These are phyloP conservation scores for Arctocebus calabarensis DNA, from an alignment of 2,797 vertebrate genomes.

Conservation along the genomic window DNA sequence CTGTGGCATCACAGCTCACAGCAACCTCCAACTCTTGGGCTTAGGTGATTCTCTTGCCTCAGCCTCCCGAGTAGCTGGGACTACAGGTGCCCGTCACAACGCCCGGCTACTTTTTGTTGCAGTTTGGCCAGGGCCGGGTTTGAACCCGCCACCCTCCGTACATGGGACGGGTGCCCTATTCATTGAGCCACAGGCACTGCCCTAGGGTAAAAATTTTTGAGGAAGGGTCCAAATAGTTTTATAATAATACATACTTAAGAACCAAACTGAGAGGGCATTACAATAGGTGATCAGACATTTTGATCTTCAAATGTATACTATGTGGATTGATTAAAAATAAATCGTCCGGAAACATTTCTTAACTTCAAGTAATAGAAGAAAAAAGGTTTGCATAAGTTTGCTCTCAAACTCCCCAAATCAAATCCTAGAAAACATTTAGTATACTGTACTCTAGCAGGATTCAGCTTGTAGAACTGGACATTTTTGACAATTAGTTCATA, in stretches of 20 bases:
- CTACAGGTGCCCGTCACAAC: no score
- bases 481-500: neutral
- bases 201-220: neutral
- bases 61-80: no score
- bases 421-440: constrained; percentile 11
- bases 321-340: neutral
- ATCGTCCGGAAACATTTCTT: constrained; percentile 47
- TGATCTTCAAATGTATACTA: neutral
- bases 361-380: neutral
- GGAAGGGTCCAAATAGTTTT: neutral
- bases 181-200: no score
- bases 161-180: no score
- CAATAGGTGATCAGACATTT: neutral
- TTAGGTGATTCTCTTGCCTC: no score
- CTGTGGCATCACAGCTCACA: no score
- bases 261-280: neutral
- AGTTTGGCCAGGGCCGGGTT: no score
- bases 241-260: constrained; percentile 11
- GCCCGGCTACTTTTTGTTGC: no score
- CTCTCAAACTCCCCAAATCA: neutral
- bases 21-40: no score
- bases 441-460: neutral
- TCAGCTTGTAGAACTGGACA: neutral
- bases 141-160: no score
- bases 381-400: neutral